phyloP scores from a whole-genome alignment of 2,888 invertebrate genomes.

The Leptinotarsa tumamoca region DNA sequence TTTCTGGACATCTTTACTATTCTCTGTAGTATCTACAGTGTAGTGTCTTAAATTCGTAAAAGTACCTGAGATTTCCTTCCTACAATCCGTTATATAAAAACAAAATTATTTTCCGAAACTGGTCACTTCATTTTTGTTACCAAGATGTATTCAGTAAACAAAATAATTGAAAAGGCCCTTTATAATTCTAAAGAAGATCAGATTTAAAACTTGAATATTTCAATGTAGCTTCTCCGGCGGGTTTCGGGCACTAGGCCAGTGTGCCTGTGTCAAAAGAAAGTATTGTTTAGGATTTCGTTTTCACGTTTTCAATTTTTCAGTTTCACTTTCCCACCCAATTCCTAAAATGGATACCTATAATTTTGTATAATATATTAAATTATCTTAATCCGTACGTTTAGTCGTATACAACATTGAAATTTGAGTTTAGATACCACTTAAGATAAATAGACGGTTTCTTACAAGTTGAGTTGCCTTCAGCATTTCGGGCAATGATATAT shows the following conservation, averaged over 20 bases:
- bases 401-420: conserved; percentile 37
- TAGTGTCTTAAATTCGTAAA: no score
- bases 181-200: no score
- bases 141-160: no score
- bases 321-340: conserved; percentile 38
- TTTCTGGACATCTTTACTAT: no score
- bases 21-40: no score
- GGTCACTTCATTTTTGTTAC: no score
- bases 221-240: not conserved
- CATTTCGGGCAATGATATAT: conserved; percentile 17
- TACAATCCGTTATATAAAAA: no score
- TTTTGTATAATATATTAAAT: conserved; percentile 42
- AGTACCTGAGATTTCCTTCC: no score
- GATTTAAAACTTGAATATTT: not conserved
- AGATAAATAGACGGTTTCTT: conserved; percentile 37
- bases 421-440: conserved; percentile 39
- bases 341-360: conserved; percentile 33
- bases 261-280: not conserved
- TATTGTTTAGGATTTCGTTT: conserved; percentile 30
- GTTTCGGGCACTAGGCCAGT: not conserved
- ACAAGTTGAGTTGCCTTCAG: conserved; percentile 7
- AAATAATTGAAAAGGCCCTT: no score
- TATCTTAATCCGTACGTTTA: conserved; percentile 40
- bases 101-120: no score
- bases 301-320: conserved; percentile 31